Base-by-base conservation (phyloP, 2,888 invertebrate species). In the Frankliniella fusca region DNA sequence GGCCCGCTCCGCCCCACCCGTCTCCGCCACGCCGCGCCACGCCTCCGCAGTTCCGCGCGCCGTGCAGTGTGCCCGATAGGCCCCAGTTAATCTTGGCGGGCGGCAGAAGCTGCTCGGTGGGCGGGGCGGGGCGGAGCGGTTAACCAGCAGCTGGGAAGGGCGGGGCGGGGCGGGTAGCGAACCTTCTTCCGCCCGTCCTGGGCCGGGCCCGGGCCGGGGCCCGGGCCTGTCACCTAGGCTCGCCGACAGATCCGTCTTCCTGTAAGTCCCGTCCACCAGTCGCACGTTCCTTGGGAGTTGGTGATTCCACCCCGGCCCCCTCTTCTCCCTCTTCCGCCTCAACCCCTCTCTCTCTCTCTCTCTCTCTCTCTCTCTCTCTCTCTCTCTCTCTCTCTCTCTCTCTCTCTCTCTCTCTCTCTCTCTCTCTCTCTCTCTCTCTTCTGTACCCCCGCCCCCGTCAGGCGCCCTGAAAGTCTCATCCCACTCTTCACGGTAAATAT, bases 61-160 rank as follows among this genome's bases (percentile, higher is more conserved):
- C n/a, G 18, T 15, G 61, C 18, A 61, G 61, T 38, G 38, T 38
- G 38, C 3, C 38, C 38, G 38, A 38, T 38, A 38, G 61, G 15
- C 61, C 61, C 61, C 70, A 76, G 70, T 76, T 76, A 76, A 76
- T 76, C 70, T 76, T 27, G 23, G 70, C 70, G 54, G 38, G 38
- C 38, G n/a, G 61, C 61, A n/a, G 61, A n/a, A 61, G 61, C 61
- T 61, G 61, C 20, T 61, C 15, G 61, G 61, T n/a, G 15, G 61
- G 61, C 54, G 54, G 38, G 38, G 54, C 54, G 54, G 54, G 54
- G 54, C 61, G 61, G 7, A 18, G 61, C 61, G 61, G 61, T 61
- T 61, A 61, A 61, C 61, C 61, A n/a, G 18, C 61, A 1, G 15
- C 61, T 1, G 54, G 54, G 54, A 2, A 9, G 54, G 54, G 54